Conservation (phyloP, 2,797 vertebrate species). For the Alcedo quadribrachys region DNA sequence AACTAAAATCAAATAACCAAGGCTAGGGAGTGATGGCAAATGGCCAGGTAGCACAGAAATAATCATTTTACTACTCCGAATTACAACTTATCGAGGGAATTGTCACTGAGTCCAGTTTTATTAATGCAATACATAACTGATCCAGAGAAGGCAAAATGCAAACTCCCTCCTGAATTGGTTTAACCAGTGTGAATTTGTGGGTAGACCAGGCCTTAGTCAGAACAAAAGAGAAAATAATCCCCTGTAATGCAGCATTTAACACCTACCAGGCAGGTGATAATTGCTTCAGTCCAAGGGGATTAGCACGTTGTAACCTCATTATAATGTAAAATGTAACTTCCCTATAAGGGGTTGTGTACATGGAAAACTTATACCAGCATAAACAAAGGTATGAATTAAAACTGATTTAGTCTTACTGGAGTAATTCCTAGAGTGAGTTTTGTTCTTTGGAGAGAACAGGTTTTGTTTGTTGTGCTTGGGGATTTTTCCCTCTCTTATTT, state of each 20-base stretch:
- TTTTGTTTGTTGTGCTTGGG: background rate
- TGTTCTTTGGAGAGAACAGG: background rate
- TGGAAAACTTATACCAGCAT: background rate
- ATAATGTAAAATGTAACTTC: constrained; percentile 60
- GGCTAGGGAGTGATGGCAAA: background rate
- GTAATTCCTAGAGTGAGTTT: constrained; percentile 18
- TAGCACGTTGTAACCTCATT: constrained; percentile 67
- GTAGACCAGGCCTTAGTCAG: constrained; percentile 30
- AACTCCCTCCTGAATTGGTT: constrained; percentile 42
- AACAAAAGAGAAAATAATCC: constrained; percentile 69
- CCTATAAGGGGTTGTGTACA: constrained; percentile 33
- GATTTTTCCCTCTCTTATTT: background rate
- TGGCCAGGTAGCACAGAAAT: constrained; percentile 5
- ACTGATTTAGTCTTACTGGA: constrained; percentile 19
- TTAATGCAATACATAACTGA: constrained; percentile 33
- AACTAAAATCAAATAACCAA: background rate
- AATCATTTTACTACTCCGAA: background rate
- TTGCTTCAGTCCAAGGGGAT: constrained; percentile 61
- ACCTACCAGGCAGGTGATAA: constrained; percentile 69
- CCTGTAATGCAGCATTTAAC: constrained; percentile 64
- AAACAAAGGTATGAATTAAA: constrained; percentile 48
- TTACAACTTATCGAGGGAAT: constrained; percentile 15
- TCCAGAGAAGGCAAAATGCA: background rate
- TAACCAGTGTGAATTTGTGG: constrained; percentile 37
- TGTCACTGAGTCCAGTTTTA: constrained; percentile 40